Evolutionary conservation across 2,113 vertebrate species (phyloP).

Genomic region (Cryptomyrus ogoouensis): DNA sequence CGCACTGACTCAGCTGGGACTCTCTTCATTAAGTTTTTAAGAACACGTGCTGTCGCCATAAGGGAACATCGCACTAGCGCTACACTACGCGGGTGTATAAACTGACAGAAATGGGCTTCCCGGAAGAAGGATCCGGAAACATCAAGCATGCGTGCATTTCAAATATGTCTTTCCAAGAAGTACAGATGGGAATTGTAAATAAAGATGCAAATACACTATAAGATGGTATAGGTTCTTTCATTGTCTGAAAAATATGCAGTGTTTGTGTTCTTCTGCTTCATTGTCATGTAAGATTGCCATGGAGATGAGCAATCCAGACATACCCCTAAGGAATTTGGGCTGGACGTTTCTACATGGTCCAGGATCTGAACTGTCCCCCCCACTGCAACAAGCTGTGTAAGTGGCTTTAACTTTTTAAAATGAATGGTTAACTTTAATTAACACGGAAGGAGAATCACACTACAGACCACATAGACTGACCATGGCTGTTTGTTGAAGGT

Average conservation of each 20-base stretch:
- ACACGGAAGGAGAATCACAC: not conserved
- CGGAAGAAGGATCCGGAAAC: constrained; percentile 34
- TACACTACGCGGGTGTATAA: not conserved
- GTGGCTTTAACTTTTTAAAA: not conserved
- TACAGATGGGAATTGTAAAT: constrained; percentile 29
- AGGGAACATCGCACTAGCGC: constrained; percentile 34
- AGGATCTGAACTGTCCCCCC: not conserved
- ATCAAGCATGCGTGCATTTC: not conserved
- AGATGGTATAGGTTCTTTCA: constrained; percentile 7
- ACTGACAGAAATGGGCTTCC: not conserved
- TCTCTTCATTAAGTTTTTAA: constrained; percentile 25
- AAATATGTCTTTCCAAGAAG: not conserved
- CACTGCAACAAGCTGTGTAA: not conserved
- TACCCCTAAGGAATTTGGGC: not conserved
- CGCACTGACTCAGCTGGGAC: constrained; percentile 26
- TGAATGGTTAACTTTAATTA: not conserved
- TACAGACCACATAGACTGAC: not conserved
- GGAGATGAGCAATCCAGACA: not conserved
- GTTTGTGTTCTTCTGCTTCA: not conserved
- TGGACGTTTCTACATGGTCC: not conserved
- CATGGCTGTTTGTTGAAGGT: not conserved
- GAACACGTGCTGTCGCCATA: constrained; percentile 35
- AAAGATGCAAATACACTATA: constrained; percentile 43
- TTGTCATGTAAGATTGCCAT: not conserved
- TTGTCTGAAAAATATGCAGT: not conserved